These are phyloP conservation scores for Lytechinus variegatus DNA, from an alignment of 35 echinoderm and acorn worm genomes.

Conservation along the genomic window DNA sequence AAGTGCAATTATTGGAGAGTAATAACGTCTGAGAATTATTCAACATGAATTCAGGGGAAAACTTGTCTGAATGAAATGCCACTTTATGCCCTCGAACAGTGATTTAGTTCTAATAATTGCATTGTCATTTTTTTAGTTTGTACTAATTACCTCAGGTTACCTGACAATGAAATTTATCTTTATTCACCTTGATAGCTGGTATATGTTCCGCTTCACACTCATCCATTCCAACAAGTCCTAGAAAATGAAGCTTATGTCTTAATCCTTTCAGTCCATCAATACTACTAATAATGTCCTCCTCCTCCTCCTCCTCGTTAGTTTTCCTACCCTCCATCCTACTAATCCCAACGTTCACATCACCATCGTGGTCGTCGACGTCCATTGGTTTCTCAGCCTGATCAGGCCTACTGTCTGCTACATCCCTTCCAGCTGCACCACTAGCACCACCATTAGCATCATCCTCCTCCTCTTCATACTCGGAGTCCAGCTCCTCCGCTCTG, in stretches of 20 bases:
- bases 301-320: conserved; percentile 23
- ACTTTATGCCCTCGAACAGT: no score
- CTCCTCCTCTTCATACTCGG: conserved; percentile 1
- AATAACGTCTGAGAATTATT: no score
- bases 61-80: no score
- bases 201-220: conserved; percentile 61
- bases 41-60: no score
- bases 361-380: not conserved
- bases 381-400: not conserved
- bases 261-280: conserved; percentile 57
- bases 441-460: not conserved
- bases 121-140: not conserved
- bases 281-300: conserved; percentile 16
- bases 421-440: not conserved
- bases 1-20: no score
- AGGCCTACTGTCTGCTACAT: not conserved
- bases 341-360: not conserved
- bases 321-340: not conserved
- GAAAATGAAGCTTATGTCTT: conserved; percentile 37
- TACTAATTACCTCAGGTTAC: not conserved
- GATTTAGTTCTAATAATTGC: no score
- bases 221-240: conserved; percentile 57
- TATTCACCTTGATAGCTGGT: conserved; percentile 55
- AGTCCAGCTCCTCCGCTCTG: not conserved
- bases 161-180: not conserved